A percentile compares a stretch with the other conserved stretches of the same genome.
Conservation (phyloP, 2,797 vertebrate genomes). For the Poeciliopsis paucimaculata region DNA sequence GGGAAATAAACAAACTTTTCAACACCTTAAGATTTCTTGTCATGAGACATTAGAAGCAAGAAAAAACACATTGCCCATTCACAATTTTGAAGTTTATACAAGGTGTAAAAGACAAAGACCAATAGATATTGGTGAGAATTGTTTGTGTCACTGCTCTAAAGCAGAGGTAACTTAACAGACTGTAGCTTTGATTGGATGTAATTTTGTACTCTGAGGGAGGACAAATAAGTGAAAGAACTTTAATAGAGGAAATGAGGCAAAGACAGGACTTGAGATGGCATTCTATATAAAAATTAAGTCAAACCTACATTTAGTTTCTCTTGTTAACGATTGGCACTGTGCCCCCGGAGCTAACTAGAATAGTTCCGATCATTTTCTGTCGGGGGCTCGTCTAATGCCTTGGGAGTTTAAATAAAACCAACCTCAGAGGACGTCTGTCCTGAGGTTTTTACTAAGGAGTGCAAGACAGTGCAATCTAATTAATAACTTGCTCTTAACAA, state of each 20-base stretch:
- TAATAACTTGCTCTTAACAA: constrained; percentile 67
- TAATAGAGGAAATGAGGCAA: constrained; percentile 16
- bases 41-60: not conserved
- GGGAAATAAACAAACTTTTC: not conserved
- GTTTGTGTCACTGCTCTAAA: not conserved
- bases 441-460: constrained; percentile 48
- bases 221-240: not conserved
- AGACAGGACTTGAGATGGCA: not conserved
- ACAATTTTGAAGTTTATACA: not conserved
- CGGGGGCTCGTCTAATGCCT: constrained; percentile 30
- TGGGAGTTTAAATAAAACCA: constrained; percentile 68
- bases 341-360: not conserved
- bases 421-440: constrained; percentile 65
- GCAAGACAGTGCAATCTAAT: constrained; percentile 62
- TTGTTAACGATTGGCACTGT: constrained; percentile 15
- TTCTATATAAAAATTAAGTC: constrained; percentile 12
- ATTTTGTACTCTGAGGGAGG: not conserved
- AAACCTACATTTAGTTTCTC: constrained; percentile 22
- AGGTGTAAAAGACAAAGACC: not conserved
- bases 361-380: constrained; percentile 35
- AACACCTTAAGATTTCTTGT: not conserved
- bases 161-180: not conserved
- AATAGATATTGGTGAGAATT: not conserved
- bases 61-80: not conserved
- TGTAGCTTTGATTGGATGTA: not conserved